These are phyloP conservation scores for Mixornis gularis DNA, from an alignment of 2,113 vertebrate species.

Conservation along the genomic window DNA sequence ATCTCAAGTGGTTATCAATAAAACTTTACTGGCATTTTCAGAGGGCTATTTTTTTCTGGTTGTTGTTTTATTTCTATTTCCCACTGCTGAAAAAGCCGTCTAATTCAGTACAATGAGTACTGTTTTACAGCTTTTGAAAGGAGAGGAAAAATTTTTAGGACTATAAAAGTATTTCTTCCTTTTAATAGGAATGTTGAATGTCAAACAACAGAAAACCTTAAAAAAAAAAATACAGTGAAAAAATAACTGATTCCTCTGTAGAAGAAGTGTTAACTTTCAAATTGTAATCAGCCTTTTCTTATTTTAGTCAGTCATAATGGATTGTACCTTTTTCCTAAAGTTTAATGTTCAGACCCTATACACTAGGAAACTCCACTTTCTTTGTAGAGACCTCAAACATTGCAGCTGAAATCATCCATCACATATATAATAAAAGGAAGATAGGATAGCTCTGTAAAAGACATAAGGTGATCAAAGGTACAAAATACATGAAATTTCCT, in stretches of 20 bases:
- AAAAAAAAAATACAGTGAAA: neutral
- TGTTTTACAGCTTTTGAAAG: neutral
- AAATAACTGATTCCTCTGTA: neutral
- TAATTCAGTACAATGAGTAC: neutral
- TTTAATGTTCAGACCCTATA: neutral
- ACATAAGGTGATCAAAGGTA: neutral
- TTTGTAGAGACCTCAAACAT: neutral
- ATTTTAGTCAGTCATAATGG: neutral
- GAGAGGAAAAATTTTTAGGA: neutral
- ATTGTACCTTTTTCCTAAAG: neutral
- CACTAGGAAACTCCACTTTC: neutral
- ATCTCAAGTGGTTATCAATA: neutral
- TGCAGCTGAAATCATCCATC: neutral
- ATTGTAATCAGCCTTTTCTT: neutral
- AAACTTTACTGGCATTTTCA: conserved; percentile 1
- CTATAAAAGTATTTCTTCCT: neutral
- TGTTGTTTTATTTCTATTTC: neutral
- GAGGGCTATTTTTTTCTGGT: neutral
- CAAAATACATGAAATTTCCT: neutral
- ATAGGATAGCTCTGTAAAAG: neutral
- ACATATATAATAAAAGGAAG: neutral
- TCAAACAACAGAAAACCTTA: neutral
- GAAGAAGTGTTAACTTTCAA: neutral
- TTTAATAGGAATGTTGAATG: neutral
- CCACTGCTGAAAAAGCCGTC: neutral